Conservation (phyloP, 2,797 vertebrate species). For the Microtus californicus region DNA sequence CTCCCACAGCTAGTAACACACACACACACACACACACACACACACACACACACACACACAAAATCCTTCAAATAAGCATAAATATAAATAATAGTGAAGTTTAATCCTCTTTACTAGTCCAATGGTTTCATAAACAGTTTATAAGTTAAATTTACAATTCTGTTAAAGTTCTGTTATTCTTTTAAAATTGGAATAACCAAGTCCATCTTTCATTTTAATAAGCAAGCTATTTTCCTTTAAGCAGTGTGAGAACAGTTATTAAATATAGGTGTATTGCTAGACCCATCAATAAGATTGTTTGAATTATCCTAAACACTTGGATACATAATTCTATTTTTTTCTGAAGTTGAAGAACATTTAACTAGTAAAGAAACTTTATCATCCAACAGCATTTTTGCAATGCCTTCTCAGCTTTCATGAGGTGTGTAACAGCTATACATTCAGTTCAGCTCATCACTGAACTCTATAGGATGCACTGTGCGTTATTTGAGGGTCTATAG, state of each 20-base stretch:
- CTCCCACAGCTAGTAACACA: too few species aligned
- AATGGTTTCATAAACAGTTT: not conserved
- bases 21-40: not conserved
- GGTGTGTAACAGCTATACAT: conserved; percentile 12
- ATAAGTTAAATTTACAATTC: not conserved
- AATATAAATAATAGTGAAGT: not conserved
- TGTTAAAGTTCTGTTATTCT: not conserved
- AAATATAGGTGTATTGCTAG: not conserved
- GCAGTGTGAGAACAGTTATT: not conserved
- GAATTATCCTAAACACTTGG: not conserved
- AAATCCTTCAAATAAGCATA: not conserved
- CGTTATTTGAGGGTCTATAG: not conserved
- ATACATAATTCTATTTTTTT: conserved; percentile 18
- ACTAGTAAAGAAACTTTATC: conserved; percentile 18
- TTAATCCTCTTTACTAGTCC: not conserved
- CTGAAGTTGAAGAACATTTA: not conserved
- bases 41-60: too few species aligned
- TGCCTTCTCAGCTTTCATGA: not conserved
- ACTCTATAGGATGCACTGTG: not conserved
- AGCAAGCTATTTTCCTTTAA: not conserved
- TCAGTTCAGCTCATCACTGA: conserved; percentile 8
- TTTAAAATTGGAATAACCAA: conserved; percentile 21
- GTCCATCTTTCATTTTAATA: conserved; percentile 48
- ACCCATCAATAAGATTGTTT: conserved; percentile 14
- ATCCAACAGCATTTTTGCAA: not conserved